phyloP scores from a whole-genome alignment of 2,797 vertebrate genomes.

The Sparidentex hasta region DNA sequence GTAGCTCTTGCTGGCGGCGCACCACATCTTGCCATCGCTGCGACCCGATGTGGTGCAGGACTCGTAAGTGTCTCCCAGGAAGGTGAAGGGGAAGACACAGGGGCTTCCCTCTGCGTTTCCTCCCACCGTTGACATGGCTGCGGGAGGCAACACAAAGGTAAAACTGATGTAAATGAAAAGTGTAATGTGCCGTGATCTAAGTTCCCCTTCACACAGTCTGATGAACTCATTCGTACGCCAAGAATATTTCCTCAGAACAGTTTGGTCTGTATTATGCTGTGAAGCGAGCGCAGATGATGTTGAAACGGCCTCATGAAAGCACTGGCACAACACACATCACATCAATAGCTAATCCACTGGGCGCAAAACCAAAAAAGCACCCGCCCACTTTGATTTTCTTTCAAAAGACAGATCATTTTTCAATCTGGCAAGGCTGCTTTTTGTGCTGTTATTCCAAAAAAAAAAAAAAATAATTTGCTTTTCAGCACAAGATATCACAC shows the following conservation, averaged over 20 bases:
- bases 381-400: constrained; percentile 62
- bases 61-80: constrained; percentile 92
- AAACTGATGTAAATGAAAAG: background rate
- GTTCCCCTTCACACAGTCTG: constrained; percentile 3
- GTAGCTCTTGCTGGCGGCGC: constrained; percentile 89
- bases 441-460: constrained; percentile 9
- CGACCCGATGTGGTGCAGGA: constrained; percentile 93
- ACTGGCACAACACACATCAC: constrained; percentile 57
- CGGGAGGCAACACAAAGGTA: constrained; percentile 20
- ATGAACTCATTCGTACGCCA: constrained; percentile 34
- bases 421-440: constrained; percentile 63
- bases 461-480: constrained; percentile 16
- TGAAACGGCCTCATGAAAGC: constrained; percentile 62
- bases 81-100: constrained; percentile 95
- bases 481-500: constrained; percentile 47
- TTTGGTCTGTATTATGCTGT: constrained; percentile 40
- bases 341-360: constrained; percentile 69
- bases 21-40: constrained; percentile 96
- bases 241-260: constrained; percentile 23
- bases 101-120: constrained; percentile 95
- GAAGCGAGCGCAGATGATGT: constrained; percentile 51
- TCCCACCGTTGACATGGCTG: constrained; percentile 96
- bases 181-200: background rate
- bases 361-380: constrained; percentile 59
- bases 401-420: constrained; percentile 68